Conservation (phyloP, 2,113 vertebrate species). For the Percopsis transmontana region DNA sequence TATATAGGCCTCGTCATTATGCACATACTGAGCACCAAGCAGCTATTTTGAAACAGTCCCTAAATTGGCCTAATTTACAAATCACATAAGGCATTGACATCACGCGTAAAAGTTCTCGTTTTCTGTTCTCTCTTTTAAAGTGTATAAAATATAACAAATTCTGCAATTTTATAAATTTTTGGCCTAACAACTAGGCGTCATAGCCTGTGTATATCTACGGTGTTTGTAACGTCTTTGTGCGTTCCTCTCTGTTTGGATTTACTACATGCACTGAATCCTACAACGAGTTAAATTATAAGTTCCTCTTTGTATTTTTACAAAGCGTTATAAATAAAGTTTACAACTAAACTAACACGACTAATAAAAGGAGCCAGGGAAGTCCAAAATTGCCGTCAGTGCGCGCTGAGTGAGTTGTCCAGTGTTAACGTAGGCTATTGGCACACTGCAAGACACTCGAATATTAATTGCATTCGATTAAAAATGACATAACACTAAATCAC, state of each 20-base stretch:
- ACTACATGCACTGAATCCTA: background rate
- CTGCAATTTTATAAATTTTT: conserved; percentile 6
- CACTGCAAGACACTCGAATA: background rate
- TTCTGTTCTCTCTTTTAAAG: background rate
- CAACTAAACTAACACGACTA: background rate
- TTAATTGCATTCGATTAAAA: conserved; percentile 1
- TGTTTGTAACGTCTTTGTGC: background rate
- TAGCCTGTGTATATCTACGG: background rate
- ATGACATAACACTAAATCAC: background rate
- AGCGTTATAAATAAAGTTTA: conserved; percentile 18
- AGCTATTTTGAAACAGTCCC: background rate
- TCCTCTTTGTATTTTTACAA: background rate
- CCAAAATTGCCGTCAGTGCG: conserved; percentile 26
- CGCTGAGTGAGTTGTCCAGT: conserved; percentile 1
- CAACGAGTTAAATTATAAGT: background rate
- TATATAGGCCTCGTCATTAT: too few species aligned
- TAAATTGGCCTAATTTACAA: conserved; percentile 10
- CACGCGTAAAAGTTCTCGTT: conserved; percentile 5
- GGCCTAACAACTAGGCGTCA: conserved; percentile 10
- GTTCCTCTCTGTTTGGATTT: background rate
- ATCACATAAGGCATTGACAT: conserved; percentile 8
- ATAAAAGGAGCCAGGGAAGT: background rate
- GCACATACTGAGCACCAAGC: background rate
- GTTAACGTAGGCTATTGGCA: background rate
- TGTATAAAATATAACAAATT: background rate